Percentiles rank a stretch among this genome's conserved stretches.
These are phyloP conservation scores for Pterocles orientalis DNA, from an alignment of 2,113 vertebrate genomes.

Conservation along the genomic window DNA sequence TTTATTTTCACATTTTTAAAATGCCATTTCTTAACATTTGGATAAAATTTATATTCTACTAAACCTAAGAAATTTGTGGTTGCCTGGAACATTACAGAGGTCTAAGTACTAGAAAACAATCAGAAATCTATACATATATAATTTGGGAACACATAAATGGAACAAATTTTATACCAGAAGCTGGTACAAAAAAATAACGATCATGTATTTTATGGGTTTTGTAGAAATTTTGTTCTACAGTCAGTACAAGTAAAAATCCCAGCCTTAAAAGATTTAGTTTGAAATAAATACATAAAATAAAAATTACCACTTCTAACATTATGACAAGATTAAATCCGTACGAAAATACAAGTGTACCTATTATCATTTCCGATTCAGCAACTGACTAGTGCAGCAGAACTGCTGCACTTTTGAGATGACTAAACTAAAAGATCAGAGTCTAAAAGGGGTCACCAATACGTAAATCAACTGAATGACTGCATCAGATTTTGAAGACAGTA, in stretches of 20 bases:
- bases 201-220: rapidly evolving
- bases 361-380: neutral
- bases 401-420: neutral
- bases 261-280: neutral
- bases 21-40: neutral
- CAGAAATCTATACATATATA: neutral
- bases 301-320: neutral
- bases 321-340: neutral
- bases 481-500: neutral
- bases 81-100: neutral
- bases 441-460: neutral
- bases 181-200: neutral
- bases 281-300: neutral
- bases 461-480: neutral
- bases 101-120: neutral
- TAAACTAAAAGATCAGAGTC: neutral
- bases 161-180: neutral
- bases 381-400: neutral
- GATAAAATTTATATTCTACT: neutral
- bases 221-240: neutral
- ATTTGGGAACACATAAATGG: neutral
- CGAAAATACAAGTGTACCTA: neutral
- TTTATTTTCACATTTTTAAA: neutral
- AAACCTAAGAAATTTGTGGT: neutral
- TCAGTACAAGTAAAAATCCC: neutral